Percentiles rank a stretch among this genome's conserved stretches.
Conservation (phyloP, 2,113 vertebrate genomes). For the Macquaria ambigua region DNA sequence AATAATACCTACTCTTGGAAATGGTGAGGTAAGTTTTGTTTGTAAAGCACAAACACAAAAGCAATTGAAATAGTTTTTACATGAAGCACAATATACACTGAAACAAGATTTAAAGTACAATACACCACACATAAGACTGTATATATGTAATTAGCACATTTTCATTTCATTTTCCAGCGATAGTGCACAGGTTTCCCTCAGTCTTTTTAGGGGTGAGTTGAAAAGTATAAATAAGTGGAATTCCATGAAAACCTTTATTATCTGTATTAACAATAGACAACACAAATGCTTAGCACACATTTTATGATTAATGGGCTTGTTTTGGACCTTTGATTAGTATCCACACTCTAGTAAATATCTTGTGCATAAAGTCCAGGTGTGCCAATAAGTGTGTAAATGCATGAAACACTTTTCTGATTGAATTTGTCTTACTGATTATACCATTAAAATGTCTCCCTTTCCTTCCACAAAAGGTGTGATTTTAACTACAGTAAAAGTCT, state of each 20-base stretch:
- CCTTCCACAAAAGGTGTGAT: background rate
- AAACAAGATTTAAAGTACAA: background rate
- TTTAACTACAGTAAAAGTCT: background rate
- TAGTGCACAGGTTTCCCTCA: background rate
- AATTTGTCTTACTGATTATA: background rate
- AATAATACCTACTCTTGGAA: background rate
- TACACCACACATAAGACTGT: background rate
- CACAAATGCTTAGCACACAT: background rate
- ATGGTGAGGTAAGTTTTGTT: background rate
- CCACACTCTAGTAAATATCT: background rate
- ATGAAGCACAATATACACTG: background rate
- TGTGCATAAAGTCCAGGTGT: background rate
- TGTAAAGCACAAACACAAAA: conserved; percentile 2
- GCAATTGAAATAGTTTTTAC: background rate
- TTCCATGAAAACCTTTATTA: background rate
- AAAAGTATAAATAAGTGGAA: background rate
- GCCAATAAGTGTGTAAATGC: background rate
- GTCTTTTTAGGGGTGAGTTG: background rate
- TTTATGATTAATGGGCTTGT: background rate
- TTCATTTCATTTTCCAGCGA: background rate
- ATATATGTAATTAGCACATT: background rate
- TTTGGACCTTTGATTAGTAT: background rate
- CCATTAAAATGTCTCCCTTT: background rate
- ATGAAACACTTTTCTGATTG: background rate
- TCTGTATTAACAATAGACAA: background rate